Conservation (phyloP, 2,113 vertebrate genomes). For the Sinocyclocheilus anophthalmus region DNA sequence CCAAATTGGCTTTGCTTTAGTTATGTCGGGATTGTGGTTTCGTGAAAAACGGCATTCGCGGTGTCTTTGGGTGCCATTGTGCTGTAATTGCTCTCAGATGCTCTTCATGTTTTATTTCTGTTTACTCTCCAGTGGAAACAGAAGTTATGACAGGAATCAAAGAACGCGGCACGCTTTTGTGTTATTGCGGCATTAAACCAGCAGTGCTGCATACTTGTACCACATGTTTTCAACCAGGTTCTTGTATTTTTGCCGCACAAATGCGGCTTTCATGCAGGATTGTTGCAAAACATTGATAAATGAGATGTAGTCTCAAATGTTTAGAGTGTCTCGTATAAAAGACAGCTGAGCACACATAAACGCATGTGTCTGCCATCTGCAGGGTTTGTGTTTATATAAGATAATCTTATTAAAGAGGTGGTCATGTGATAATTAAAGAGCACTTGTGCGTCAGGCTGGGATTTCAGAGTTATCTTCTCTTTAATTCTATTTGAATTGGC, state of each 20-base stretch:
- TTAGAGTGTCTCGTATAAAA: background rate
- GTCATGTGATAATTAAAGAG: slow-evolving; percentile 19
- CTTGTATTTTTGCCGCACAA: background rate
- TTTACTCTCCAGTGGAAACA: slow-evolving; percentile 27
- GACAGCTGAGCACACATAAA: background rate
- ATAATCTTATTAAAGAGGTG: background rate
- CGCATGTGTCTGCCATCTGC: background rate
- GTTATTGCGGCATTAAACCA: background rate
- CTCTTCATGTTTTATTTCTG: slow-evolving; percentile 13
- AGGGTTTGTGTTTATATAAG: slow-evolving; percentile 14
- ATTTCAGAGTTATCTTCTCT: background rate
- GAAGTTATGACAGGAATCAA: slow-evolving; percentile 17
- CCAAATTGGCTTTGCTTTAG: slow-evolving; percentile 15
- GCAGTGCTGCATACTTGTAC: background rate
- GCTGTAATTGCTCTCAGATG: slow-evolving; percentile 30
- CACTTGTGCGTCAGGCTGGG: background rate
- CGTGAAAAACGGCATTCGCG: background rate
- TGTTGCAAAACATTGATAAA: background rate
- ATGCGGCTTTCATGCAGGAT: background rate
- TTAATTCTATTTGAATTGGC: slow-evolving; percentile 8
- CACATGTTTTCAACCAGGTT: slow-evolving; percentile 10
- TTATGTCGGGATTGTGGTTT: background rate
- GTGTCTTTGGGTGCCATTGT: slow-evolving; percentile 8
- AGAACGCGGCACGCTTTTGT: background rate
- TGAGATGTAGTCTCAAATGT: background rate